phyloP scores from a whole-genome alignment of 2,888 invertebrate genomes.

The Fabriciana adippe region DNA sequence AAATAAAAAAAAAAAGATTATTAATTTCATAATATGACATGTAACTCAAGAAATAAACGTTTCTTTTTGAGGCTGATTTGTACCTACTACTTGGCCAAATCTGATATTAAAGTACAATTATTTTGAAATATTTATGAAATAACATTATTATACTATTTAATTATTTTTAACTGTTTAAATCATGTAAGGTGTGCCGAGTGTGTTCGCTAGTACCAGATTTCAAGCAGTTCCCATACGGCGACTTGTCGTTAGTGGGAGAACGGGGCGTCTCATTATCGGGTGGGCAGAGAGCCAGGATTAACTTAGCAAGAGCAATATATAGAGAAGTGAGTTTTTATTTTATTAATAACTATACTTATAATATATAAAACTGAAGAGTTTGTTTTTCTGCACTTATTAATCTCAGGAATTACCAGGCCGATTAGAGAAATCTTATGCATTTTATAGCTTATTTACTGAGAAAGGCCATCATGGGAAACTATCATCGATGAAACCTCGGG shows the following conservation, averaged over 20 bases:
- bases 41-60: too few relatives aligned
- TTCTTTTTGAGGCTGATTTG: too few relatives aligned
- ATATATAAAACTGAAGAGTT: not conserved
- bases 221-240: constrained; percentile 88
- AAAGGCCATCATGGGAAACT: too few relatives aligned
- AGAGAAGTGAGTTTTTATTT: constrained; percentile 81
- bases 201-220: constrained; percentile 88
- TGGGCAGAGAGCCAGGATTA: constrained; percentile 91
- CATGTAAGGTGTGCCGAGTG: constrained; percentile 80
- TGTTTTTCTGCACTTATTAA: too few relatives aligned
- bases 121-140: not conserved
- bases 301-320: constrained; percentile 89
- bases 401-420: too few relatives aligned
- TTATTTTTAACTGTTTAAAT: not conserved
- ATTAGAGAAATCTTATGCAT: too few relatives aligned
- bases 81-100: not conserved
- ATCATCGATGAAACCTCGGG: too few relatives aligned
- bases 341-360: not conserved
- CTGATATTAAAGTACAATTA: not conserved
- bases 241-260: constrained; percentile 90
- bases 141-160: not conserved
- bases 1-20: too few relatives aligned
- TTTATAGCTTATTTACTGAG: too few relatives aligned
- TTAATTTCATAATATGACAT: too few relatives aligned
- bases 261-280: constrained; percentile 91